These are phyloP conservation scores for Poeciliopsis retropinna DNA, from an alignment of 2,113 vertebrate species.

Conservation along the genomic window DNA sequence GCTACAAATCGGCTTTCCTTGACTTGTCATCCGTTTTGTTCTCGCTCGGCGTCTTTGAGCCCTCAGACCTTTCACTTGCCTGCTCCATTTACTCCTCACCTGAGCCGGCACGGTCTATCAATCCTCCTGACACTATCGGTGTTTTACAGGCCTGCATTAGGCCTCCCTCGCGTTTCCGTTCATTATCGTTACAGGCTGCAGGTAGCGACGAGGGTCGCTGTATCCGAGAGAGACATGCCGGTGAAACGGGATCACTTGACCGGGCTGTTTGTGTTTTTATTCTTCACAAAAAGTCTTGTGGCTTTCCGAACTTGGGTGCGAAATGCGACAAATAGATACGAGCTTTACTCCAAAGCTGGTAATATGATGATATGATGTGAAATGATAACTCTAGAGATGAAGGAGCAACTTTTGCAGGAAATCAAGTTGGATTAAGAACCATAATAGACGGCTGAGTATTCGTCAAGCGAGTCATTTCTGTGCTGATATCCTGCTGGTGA, in stretches of 20 bases:
- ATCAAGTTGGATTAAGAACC: neutral
- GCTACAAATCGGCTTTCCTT: neutral
- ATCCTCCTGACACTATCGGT: conserved; percentile 69
- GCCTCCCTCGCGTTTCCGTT: conserved; percentile 62
- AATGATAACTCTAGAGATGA: conserved; percentile 2
- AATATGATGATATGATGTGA: neutral
- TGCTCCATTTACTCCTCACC: conserved; percentile 48
- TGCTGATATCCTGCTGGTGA: neutral
- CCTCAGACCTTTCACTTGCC: conserved; percentile 48
- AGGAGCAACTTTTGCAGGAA: conserved; percentile 9
- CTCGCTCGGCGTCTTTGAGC: conserved; percentile 50
- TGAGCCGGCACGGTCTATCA: conserved; percentile 58
- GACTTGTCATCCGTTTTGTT: conserved; percentile 38
- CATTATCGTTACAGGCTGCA: conserved; percentile 62
- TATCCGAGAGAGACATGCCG: conserved; percentile 31
- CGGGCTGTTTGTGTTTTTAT: conserved; percentile 27
- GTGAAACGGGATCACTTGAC: conserved; percentile 46
- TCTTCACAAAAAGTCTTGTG: conserved; percentile 14
- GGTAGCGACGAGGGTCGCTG: conserved; percentile 46
- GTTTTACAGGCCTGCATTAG: conserved; percentile 59
- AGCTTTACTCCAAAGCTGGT: neutral
- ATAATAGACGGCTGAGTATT: neutral
- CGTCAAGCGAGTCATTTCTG: neutral
- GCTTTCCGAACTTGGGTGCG: neutral
- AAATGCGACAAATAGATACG: conserved; percentile 2